Evolutionary conservation across 2,888 invertebrate species (phyloP), one percentile per base, ranked within the genome.

Genomic region (Euclidia mi): DNA sequence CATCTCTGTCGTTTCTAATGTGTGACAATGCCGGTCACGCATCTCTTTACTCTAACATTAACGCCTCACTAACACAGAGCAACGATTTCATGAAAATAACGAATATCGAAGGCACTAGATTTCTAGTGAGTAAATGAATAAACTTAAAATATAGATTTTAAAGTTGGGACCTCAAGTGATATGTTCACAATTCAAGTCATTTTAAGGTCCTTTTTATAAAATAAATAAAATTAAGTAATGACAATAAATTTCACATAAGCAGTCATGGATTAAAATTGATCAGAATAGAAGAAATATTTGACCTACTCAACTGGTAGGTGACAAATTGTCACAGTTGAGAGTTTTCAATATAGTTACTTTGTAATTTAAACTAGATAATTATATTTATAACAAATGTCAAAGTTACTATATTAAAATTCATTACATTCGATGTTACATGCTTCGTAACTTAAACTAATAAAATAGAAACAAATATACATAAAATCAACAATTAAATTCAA

Each of bases 91-190:
- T 65, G 67, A 70, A 78, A 77, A 71, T 69, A 79, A 83, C 74
- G 41, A 20, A 76, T 74, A 69, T 82, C 78, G 88, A 94, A 94
- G 93, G 93, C 94, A 93, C 93, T 91, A 93, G 90, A 85, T 78
- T 81, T 71, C 93, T 93, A 92, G 91, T 90, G 91, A 78, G 73
- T 80, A 76, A 69, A 61, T 51, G 53, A 71, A 70, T 68, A 28
- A 20, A 56, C 38, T 43, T 34, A 40, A 40, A 12, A 53, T 28
- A 37, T 37, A 47, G 15, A 44, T 20, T 57, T 57, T 56, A 57
- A 44, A 56, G 55, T 48, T 69, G 65, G 66, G 57, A 72, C 52
- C 35, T 67, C 64, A 68, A 71, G 64, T 59, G 49, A 52, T 32
- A 40, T 53, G 72, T 71, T 63, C 72, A 73, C 61, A 74, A 71